Evolutionary conservation across 1,140 invertebrate genomes (phyloP).

Genomic region (Diplogasteroides magnus): DNA sequence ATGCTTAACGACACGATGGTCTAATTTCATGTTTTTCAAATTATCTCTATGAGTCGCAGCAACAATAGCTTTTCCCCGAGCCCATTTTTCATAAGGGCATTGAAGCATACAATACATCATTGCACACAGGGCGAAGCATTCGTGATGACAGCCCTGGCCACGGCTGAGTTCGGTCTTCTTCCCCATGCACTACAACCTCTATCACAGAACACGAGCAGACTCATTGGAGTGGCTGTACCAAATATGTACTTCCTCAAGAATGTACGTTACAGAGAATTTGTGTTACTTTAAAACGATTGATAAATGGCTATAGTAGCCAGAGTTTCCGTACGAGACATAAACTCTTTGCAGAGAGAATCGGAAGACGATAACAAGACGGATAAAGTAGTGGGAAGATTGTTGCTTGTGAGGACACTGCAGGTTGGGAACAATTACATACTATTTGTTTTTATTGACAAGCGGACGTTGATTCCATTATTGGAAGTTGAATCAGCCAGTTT

Average conservation of each 20-base stretch:
- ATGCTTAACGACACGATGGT: no score
- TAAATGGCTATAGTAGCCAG: no score
- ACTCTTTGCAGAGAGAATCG: constrained; percentile 23
- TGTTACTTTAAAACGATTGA: constrained; percentile 19
- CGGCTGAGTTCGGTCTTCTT: not conserved
- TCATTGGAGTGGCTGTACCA: constrained; percentile 61
- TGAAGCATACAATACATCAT: no score
- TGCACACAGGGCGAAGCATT: constrained; percentile 29
- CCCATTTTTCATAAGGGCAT: no score
- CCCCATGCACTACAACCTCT: constrained; percentile 18
- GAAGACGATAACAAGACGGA: constrained; percentile 39
- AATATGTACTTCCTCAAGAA: constrained; percentile 60
- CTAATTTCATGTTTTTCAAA: no score
- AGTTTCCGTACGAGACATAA: no score
- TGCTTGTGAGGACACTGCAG: constrained; percentile 69
- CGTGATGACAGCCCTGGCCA: not conserved
- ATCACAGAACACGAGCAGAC: constrained; percentile 42
- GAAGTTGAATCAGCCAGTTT: no score
- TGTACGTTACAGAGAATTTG: constrained; percentile 41
- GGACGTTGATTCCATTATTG: no score
- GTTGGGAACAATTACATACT: no score
- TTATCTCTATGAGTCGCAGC: no score
- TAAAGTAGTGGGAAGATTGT: constrained; percentile 46
- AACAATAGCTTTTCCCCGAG: no score
- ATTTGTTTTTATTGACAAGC: no score